Base-by-base conservation (phyloP, 2,888 invertebrate genomes). In the Teleiodes luculella region DNA sequence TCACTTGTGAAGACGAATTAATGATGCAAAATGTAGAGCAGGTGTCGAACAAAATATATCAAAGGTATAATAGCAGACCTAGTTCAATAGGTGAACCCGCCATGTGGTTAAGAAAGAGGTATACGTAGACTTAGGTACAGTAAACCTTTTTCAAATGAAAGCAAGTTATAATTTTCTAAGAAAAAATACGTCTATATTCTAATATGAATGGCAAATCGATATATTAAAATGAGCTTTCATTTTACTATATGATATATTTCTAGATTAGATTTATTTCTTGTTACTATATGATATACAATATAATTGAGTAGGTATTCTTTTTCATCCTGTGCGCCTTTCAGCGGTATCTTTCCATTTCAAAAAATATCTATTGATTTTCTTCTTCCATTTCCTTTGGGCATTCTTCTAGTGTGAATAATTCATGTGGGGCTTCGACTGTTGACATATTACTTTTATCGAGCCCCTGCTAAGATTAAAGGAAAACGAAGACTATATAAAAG, bases 331-430 rank as follows among this genome's bases (percentile, higher is more conserved):
- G n/a, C 10, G 47, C 31, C 35, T 47, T 47, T 20, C 24, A 24
- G 20, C 18, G 37, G n/a, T 36, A 28, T 37, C 37, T 45, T 55
- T 52, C 57, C 52, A 53, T 57, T 52, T 50, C 16, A 45, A 51
- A 46, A 53, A 46, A 55, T 55, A 53, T 51, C 53, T 65, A 68
- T 71, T 63, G 68, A 69, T 67, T 67, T 67, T 63, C 63, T 61
- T 60, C 65, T 63, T 66, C 68, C 64, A 64, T 69, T 75, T 76
- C 75, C 74, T 79, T 64, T 64, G 71, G 68, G 72, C 52, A 68
- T 72, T 70, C 70, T 68, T 65, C 58, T 59, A 64, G 65, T 68
- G 71, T 83, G 76, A 82, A 83, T 84, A 78, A 83, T 84, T 82
- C 76, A 84, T 79, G 72, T 68, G 64, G 68, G 68, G 72, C 65